Conservation (phyloP, 1,140 invertebrate genomes). For the Eurosta solidaginis region DNA sequence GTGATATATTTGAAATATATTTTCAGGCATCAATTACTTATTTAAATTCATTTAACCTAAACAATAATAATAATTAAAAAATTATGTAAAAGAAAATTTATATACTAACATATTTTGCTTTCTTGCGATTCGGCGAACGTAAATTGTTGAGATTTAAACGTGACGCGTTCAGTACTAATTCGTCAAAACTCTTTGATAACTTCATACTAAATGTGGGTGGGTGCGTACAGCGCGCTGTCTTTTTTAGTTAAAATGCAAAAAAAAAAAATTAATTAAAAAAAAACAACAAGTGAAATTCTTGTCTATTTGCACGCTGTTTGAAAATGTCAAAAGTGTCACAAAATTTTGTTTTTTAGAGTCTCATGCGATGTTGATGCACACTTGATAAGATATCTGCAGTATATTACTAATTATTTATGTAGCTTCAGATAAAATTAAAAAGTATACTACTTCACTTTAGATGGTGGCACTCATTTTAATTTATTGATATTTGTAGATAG, state of each 20-base stretch:
- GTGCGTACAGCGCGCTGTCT: not conserved
- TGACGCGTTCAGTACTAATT: constrained; percentile 54
- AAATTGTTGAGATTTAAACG: constrained; percentile 54
- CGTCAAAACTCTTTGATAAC: constrained; percentile 57
- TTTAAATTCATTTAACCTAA: too few species aligned
- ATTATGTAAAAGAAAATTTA: not conserved
- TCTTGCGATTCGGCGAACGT: constrained; percentile 52
- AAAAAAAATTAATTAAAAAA: not conserved
- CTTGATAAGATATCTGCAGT: too few species aligned
- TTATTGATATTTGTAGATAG: too few species aligned
- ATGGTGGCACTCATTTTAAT: not conserved
- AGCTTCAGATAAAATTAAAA: not conserved
- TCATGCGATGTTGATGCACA: not conserved
- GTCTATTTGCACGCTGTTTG: not conserved
- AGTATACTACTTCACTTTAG: not conserved
- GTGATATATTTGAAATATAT: too few species aligned
- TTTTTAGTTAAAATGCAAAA: not conserved
- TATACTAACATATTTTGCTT: constrained; percentile 56
- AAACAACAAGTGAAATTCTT: not conserved
- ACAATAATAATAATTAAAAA: not conserved
- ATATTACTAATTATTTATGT: too few species aligned
- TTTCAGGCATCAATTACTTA: too few species aligned
- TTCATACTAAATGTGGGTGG: constrained; percentile 44
- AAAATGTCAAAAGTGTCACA: not conserved
- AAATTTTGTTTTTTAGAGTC: not conserved